phyloP scores from a whole-genome alignment of 2,797 vertebrate species.

The Malacoraja senta region DNA sequence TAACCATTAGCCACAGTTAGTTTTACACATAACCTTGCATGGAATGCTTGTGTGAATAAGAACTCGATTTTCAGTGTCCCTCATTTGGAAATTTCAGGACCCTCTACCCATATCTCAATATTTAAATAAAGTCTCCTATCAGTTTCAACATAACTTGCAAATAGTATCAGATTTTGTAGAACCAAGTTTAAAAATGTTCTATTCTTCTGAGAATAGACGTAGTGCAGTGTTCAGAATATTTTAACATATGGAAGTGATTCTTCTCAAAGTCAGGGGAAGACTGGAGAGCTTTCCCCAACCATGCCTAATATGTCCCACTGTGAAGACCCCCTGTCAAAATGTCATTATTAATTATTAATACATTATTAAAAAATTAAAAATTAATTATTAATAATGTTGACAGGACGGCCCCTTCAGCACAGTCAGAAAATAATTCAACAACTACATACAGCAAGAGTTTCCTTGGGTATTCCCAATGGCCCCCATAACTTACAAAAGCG shows the following conservation, averaged over 20 bases:
- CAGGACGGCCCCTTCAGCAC: too few species aligned
- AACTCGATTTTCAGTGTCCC: background rate
- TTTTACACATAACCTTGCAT: background rate
- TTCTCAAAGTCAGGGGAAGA: background rate
- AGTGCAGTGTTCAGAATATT: background rate
- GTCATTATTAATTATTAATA: background rate
- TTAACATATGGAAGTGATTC: background rate
- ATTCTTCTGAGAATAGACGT: background rate
- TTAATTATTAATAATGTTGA: too few species aligned
- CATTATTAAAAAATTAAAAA: too few species aligned
- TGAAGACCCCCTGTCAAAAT: background rate
- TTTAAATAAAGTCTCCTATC: background rate
- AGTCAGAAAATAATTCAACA: background rate
- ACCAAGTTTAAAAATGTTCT: background rate
- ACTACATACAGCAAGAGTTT: background rate
- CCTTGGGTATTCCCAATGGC: background rate
- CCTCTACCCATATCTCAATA: background rate
- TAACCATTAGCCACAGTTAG: too few species aligned
- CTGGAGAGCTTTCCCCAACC: background rate
- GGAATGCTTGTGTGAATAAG: background rate
- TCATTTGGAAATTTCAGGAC: background rate
- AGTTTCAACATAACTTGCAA: background rate
- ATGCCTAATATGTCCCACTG: background rate
- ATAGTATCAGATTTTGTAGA: background rate
- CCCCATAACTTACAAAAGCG: background rate